phyloP scores from a whole-genome alignment of 2,113 vertebrate species.

The Microtus ochrogaster region DNA sequence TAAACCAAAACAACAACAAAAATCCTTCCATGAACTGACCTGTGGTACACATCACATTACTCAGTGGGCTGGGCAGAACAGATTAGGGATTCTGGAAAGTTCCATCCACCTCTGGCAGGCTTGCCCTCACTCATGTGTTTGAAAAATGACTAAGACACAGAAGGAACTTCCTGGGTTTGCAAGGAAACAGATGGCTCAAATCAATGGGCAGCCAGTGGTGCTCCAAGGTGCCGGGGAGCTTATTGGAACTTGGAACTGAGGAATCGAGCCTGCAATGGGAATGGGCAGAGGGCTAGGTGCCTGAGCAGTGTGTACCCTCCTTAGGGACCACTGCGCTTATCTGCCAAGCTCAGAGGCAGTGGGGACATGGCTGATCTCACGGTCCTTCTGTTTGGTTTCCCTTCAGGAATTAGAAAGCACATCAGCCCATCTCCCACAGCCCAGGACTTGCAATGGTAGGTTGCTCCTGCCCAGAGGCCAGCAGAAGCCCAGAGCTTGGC shows the following conservation, averaged over 20 bases:
- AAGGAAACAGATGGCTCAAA: not conserved
- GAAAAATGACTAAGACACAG: not conserved
- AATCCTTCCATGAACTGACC: conserved; percentile 21
- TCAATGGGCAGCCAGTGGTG: not conserved
- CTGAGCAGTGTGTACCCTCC: not conserved
- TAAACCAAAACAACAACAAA: not conserved
- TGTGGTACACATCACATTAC: not conserved
- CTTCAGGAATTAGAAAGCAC: not conserved
- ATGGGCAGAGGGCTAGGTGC: too few species aligned
- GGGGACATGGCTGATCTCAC: not conserved
- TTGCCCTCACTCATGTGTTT: not conserved
- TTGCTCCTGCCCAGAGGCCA: not conserved
- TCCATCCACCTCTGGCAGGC: not conserved
- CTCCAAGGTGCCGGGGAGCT: not conserved
- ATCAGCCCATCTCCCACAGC: not conserved
- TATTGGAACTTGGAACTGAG: not conserved
- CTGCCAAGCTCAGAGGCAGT: not conserved
- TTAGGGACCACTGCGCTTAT: too few species aligned
- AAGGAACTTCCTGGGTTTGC: not conserved
- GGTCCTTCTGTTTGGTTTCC: not conserved
- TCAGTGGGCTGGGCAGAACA: not conserved
- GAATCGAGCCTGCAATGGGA: too few species aligned
- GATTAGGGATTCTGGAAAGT: conserved; percentile 27
- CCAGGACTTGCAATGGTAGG: not conserved
- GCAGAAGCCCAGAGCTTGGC: not conserved